Evolutionary conservation across 2,888 invertebrate species (phyloP).

Genomic region (Macrophya alboannulata): DNA sequence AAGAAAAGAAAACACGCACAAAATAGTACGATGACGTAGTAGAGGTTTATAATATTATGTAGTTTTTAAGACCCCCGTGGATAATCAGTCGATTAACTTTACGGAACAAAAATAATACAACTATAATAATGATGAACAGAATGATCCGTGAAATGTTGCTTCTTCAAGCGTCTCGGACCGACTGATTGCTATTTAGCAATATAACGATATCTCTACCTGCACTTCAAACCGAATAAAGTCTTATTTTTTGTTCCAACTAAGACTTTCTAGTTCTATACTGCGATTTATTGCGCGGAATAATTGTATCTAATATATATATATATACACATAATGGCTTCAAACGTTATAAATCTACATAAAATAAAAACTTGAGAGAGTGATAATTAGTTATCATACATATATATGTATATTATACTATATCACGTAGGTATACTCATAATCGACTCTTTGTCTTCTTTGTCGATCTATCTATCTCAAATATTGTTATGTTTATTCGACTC

Average conservation of each 20-base stretch:
- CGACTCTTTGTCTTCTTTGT: not conserved
- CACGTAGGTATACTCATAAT: not conserved
- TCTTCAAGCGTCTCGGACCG: slow-evolving; percentile 52
- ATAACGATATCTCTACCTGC: slow-evolving; percentile 24
- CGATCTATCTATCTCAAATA: not conserved
- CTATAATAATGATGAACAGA: not conserved
- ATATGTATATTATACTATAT: not conserved
- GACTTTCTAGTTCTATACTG: not conserved
- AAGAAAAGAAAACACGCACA: too few species aligned
- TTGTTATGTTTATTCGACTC: not conserved
- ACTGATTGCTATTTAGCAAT: slow-evolving; percentile 54
- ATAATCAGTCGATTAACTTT: not conserved
- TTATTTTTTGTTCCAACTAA: not conserved
- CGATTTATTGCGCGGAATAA: not conserved
- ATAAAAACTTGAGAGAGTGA: not conserved
- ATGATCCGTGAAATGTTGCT: slow-evolving; percentile 53
- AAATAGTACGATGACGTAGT: not conserved
- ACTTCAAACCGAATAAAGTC: not conserved
- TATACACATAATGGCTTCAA: too few species aligned
- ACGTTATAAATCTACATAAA: not conserved
- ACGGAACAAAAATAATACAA: not conserved
- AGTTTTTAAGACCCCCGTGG: not conserved
- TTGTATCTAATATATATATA: not conserved
- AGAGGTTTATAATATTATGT: not conserved
- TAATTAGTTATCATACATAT: not conserved